These are phyloP conservation scores for Ridgeia piscesae DNA, from an alignment of 1,140 invertebrate species.

Conservation along the genomic window DNA sequence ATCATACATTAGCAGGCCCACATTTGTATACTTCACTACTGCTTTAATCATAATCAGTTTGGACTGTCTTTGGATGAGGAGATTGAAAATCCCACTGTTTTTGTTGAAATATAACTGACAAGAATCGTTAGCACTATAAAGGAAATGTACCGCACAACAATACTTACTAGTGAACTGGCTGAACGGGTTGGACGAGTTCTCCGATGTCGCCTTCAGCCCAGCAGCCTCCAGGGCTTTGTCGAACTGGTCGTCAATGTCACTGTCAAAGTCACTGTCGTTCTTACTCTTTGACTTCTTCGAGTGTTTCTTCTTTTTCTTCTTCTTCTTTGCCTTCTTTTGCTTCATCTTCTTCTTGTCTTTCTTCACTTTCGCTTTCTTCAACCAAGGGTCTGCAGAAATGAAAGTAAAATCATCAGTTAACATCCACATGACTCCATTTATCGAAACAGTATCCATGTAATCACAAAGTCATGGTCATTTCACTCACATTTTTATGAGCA, in stretches of 20 bases:
- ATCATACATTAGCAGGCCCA: too few relatives aligned
- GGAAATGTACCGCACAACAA: background rate
- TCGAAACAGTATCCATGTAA: too few relatives aligned
- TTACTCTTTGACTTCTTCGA: slow-evolving; percentile 39
- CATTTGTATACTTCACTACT: too few relatives aligned
- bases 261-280: slow-evolving; percentile 67
- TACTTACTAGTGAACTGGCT: background rate
- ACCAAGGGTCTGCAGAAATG: slow-evolving; percentile 74
- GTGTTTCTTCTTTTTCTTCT: slow-evolving; percentile 57
- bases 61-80: background rate
- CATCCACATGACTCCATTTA: too few relatives aligned
- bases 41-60: too few relatives aligned
- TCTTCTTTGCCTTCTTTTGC: slow-evolving; percentile 66
- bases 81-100: background rate
- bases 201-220: slow-evolving; percentile 10
- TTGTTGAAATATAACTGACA: background rate
- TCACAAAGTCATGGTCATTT: too few relatives aligned
- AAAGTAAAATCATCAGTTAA: background rate
- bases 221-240: slow-evolving; percentile 64
- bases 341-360: slow-evolving; percentile 63
- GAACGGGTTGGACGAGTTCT: background rate
- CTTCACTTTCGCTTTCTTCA: slow-evolving; percentile 65
- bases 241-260: slow-evolving; percentile 37
- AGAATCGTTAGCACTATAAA: background rate
- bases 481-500: too few relatives aligned